Percentiles rank a stretch among this genome's conserved stretches.
These are phyloP conservation scores for Struthio camelus DNA, from an alignment of 2,113 vertebrate species.

Conservation along the genomic window DNA sequence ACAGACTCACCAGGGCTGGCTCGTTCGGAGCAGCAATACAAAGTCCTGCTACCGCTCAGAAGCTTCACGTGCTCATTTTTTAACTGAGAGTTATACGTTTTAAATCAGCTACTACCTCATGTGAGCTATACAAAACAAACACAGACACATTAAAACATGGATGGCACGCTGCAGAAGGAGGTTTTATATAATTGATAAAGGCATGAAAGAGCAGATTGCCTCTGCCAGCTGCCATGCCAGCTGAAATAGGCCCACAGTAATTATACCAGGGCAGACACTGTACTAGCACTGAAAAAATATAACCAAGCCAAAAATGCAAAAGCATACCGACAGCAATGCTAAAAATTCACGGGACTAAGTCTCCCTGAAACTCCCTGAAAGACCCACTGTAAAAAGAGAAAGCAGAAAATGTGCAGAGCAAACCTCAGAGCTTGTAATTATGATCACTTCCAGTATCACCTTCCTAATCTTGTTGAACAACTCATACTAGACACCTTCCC, in stretches of 20 bases:
- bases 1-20: neutral
- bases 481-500: neutral
- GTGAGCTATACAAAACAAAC: neutral
- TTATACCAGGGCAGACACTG: neutral
- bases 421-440: neutral
- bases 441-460: neutral
- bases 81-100: neutral
- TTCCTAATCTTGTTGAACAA: neutral
- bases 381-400: neutral
- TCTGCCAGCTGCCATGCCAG: constrained; percentile 48
- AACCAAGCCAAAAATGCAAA: neutral
- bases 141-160: neutral
- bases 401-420: neutral
- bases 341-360: neutral
- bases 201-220: constrained; percentile 23
- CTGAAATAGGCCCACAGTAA: neutral
- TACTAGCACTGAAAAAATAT: neutral
- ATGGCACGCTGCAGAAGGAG: neutral
- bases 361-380: neutral
- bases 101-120: neutral
- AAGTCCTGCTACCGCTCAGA: neutral
- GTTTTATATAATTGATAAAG: constrained; percentile 35
- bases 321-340: neutral
- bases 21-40: neutral
- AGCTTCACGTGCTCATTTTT: neutral